Evolutionary conservation across 1,140 invertebrate genomes (phyloP).

Genomic region (Muscidifurax raptorellus): DNA sequence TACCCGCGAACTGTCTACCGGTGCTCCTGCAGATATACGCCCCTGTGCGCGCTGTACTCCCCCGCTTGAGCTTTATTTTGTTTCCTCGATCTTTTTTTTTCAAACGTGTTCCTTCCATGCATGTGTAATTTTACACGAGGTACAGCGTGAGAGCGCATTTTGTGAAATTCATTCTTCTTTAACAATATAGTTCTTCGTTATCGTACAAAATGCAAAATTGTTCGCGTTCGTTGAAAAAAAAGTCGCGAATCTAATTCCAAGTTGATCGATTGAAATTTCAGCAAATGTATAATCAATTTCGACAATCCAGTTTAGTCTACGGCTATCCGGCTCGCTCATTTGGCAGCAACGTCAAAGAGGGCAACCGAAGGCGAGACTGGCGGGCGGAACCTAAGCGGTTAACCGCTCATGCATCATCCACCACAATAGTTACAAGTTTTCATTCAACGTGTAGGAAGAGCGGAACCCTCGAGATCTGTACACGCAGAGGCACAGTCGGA

Average conservation of each 20-base stretch:
- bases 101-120: not conserved
- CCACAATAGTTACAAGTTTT: constrained; percentile 66
- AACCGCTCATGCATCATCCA: constrained; percentile 68
- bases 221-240: too few relatives aligned
- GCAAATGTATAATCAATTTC: not conserved
- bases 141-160: too few relatives aligned
- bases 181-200: too few relatives aligned
- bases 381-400: constrained; percentile 61
- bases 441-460: constrained; percentile 52
- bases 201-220: too few relatives aligned
- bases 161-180: too few relatives aligned
- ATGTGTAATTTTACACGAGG: not conserved
- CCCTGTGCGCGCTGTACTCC: not conserved
- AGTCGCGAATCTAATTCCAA: not conserved
- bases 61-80: not conserved
- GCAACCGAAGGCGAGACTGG: constrained; percentile 48
- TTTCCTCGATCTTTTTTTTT: not conserved
- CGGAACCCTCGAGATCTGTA: not conserved
- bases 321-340: constrained; percentile 53
- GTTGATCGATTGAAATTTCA: not conserved
- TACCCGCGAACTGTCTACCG: not conserved
- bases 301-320: constrained; percentile 2
- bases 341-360: constrained; percentile 60
- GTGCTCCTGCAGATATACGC: not conserved
- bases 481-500: constrained; percentile 49